Base-by-base conservation (phyloP, 2,113 vertebrate genomes). In the Bos taurus region DNA sequence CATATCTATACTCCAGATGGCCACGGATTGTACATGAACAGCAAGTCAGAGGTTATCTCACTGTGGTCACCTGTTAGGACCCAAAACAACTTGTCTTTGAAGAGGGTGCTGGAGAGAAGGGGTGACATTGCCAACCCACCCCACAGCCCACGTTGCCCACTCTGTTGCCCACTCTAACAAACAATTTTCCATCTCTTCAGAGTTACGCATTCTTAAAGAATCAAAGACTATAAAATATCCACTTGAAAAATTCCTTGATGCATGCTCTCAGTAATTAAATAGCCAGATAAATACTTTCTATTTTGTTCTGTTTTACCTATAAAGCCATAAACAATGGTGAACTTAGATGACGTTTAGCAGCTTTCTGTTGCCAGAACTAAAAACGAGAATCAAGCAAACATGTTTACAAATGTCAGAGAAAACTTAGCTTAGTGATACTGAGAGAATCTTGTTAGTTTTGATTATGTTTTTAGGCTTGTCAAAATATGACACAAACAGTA, bases 31-130 rank as follows among this genome's bases (percentile, higher is more conserved):
- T 25, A 21, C 6, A 1, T 59, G 40, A 54, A 81, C 0, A 5
- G n/a, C 7, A 43, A 48, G 15, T 57, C 23, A 14, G 17, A 7
- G 30, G 25, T 54, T 4, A 78, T 17, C 48, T 62, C 19, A 30
- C 12, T 19, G 6, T 40, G 62, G 36, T 77, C 10, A 0, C 15
- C 60, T 2, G n/a, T 0, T 6, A 5, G 1, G 28, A 78, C 10
- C 26, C 7, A 48, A 48, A 48, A 14, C n/a, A 15, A 10, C 5
- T n/a, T 48, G 5, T 6, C 62, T 13, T 16, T 16, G 60, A 30
- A 67, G 11, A 19, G 1, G 5, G 2, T 11, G 6, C 16, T 6
- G 2, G 30, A 71, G 11, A 36, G 21, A 0, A 0, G 2, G 17
- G 6, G 14, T 21, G 33, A 7, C 28, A 6, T n/a, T 52, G 11